Percentiles rank a stretch among this genome's conserved stretches.
phyloP scores from a whole-genome alignment of 2,888 invertebrate genomes.

The Girardia tigrina region DNA sequence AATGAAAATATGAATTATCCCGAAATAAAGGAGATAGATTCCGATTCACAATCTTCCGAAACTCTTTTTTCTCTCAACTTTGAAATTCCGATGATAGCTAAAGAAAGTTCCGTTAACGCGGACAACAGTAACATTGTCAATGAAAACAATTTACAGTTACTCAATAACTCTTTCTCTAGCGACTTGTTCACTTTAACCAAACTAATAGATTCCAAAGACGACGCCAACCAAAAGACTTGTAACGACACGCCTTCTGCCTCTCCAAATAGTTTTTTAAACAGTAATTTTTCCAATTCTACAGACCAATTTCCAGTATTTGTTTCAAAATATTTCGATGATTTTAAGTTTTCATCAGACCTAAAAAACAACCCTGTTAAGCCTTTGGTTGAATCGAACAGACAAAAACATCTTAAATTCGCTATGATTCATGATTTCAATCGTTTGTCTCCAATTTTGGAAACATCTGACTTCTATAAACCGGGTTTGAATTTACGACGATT shows the following conservation, averaged over 20 bases:
- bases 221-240: not conserved
- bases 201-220: not conserved
- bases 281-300: slow-evolving; percentile 6
- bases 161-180: not conserved
- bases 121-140: not conserved
- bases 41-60: not conserved
- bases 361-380: not conserved
- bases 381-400: not conserved
- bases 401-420: not conserved
- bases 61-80: not conserved
- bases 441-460: not conserved
- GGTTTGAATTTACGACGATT: too few species aligned
- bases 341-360: not conserved
- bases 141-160: not conserved
- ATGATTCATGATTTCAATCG: not conserved
- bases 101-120: not conserved
- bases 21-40: not conserved
- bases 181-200: not conserved
- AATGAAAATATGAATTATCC: not conserved
- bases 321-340: slow-evolving; percentile 1
- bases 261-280: not conserved
- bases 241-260: not conserved
- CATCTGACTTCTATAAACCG: not conserved
- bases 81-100: not conserved
- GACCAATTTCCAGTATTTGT: not conserved